These are phyloP conservation scores for Meda fulgida DNA, from an alignment of 2,797 vertebrate species.

Conservation along the genomic window DNA sequence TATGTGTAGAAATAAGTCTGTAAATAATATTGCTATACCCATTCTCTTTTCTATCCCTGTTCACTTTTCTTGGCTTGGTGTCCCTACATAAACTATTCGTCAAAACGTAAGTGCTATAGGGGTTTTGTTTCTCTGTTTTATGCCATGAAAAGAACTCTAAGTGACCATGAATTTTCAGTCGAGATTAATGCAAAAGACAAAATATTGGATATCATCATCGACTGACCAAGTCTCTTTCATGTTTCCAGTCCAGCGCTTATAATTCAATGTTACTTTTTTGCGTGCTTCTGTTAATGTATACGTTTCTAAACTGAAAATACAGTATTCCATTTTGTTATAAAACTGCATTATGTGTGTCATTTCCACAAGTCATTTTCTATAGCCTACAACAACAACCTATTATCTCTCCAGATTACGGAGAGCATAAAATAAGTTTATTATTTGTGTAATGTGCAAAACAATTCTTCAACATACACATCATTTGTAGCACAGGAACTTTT, in stretches of 20 bases:
- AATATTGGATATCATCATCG: slow-evolving; percentile 83
- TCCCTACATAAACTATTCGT: slow-evolving; percentile 91
- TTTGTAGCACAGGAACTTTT: background rate
- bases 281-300: slow-evolving; percentile 94
- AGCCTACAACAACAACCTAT: background rate
- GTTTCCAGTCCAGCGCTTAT: slow-evolving; percentile 88
- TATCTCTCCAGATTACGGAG: background rate
- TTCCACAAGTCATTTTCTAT: slow-evolving; percentile 50
- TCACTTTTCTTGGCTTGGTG: slow-evolving; percentile 89
- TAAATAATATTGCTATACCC: slow-evolving; percentile 94
- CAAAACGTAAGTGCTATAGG: slow-evolving; percentile 84
- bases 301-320: slow-evolving; percentile 93
- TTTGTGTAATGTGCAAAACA: background rate
- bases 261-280: slow-evolving; percentile 87
- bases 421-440: background rate
- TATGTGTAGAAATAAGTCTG: slow-evolving; percentile 99
- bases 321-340: slow-evolving; percentile 92
- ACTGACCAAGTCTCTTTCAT: slow-evolving; percentile 78
- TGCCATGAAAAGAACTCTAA: slow-evolving; percentile 69
- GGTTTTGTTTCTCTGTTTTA: slow-evolving; percentile 74
- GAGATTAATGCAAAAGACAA: slow-evolving; percentile 85
- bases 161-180: slow-evolving; percentile 80
- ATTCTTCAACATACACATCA: background rate
- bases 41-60: slow-evolving; percentile 81
- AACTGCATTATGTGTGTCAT: slow-evolving; percentile 78